Evolutionary conservation across 2,888 invertebrate species (phyloP).

Genomic region (Erebia aethiops): DNA sequence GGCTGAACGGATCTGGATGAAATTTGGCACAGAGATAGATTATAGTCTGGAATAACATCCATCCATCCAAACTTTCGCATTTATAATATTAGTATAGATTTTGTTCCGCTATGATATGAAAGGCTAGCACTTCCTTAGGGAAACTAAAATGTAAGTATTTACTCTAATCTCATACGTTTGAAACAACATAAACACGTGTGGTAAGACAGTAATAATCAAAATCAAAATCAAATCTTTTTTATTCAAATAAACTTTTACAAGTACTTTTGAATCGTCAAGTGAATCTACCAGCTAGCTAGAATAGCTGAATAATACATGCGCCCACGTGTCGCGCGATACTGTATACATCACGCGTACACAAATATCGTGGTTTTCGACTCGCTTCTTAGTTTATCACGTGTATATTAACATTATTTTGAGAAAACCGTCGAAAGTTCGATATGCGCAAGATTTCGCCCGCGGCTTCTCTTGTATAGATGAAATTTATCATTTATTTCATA

Average conservation of each 20-base stretch:
- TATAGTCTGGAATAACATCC: too few species aligned
- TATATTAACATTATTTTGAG: not conserved
- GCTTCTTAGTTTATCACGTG: not conserved
- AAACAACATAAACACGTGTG: not conserved
- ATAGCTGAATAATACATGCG: constrained; percentile 10
- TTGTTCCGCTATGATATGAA: too few species aligned
- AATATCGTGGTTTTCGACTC: not conserved
- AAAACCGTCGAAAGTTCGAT: not conserved
- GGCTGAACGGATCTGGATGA: too few species aligned
- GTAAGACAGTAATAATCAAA: not conserved
- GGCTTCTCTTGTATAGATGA: not conserved
- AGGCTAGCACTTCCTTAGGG: too few species aligned
- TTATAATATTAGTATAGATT: not conserved
- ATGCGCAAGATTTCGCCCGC: not conserved
- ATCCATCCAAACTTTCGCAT: not conserved
- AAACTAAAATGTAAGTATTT: not conserved
- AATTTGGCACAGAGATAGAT: too few species aligned
- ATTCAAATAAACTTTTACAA: too few species aligned
- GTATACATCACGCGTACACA: not conserved
- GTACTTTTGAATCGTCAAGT: too few species aligned
- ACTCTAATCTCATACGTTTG: not conserved
- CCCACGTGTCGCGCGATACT: not conserved
- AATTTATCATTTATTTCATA: too few species aligned
- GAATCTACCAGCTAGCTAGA: too few species aligned
- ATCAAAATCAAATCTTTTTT: too few species aligned